phyloP scores from a whole-genome alignment of 2,888 invertebrate genomes.

The Invenusta paracnida region DNA sequence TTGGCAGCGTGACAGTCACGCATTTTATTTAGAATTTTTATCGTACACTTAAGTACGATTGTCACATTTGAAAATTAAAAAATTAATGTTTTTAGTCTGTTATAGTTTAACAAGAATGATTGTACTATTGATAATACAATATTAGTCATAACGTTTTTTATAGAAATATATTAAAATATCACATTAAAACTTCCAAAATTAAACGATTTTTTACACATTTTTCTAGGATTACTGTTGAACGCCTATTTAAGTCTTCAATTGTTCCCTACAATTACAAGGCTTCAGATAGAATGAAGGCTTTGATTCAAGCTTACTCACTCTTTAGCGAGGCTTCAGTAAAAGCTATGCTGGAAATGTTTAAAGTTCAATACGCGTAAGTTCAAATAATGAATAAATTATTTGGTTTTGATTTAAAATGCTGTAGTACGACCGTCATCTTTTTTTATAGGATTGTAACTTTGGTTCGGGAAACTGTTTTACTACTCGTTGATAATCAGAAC shows the following conservation, averaged over 20 bases:
- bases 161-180: not conserved
- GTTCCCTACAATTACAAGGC: conserved; percentile 85
- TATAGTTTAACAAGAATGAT: too few species aligned
- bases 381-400: too few species aligned
- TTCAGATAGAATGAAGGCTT: conserved; percentile 81
- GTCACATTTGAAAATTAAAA: too few species aligned
- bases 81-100: too few species aligned
- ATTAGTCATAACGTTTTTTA: not conserved
- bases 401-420: not conserved
- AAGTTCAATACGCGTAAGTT: conserved; percentile 72
- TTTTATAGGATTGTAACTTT: not conserved
- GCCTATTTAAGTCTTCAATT: conserved; percentile 83
- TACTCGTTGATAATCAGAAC: not conserved
- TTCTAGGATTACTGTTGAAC: conserved; percentile 74
- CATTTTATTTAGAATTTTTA: too few species aligned
- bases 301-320: conserved; percentile 83
- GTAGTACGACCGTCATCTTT: not conserved
- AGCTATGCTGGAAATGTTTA: conserved; percentile 84
- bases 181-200: not conserved
- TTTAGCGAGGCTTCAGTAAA: conserved; percentile 91
- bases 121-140: not conserved
- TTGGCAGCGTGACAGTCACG: too few species aligned
- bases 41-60: too few species aligned
- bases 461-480: not conserved
- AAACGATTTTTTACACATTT: conserved; percentile 23